Conservation (phyloP, 1,140 invertebrate genomes). For the Meloidogyne hapla region DNA sequence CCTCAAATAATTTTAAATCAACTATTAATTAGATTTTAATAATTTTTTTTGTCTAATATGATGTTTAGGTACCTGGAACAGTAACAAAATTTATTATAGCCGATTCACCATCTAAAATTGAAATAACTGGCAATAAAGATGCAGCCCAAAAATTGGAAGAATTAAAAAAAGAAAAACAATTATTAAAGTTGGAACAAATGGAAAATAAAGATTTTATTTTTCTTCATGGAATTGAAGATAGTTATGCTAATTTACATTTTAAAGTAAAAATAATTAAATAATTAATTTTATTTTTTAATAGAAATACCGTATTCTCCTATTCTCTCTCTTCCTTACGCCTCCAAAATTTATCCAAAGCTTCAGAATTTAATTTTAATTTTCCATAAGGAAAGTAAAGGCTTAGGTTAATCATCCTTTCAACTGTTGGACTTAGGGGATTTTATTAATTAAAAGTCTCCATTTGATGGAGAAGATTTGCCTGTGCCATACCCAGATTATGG, state of each 20-base stretch:
- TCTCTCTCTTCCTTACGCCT: no score
- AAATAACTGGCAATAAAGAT: neutral
- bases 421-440: no score
- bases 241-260: constrained; percentile 19
- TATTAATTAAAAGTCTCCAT: no score
- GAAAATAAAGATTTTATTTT: constrained; percentile 16
- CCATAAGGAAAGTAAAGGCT: no score
- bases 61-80: constrained; percentile 8
- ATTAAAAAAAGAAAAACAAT: neutral
- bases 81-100: constrained; percentile 10
- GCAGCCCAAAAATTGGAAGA: neutral
- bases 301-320: neutral
- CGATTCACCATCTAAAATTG: constrained; percentile 12
- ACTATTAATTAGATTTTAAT: no score
- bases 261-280: constrained; percentile 9
- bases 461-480: no score
- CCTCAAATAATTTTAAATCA: no score
- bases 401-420: no score
- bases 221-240: constrained; percentile 16
- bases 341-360: no score
- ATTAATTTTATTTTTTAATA: neutral
- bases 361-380: no score
- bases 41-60: neutral
- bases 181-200: constrained; percentile 6
- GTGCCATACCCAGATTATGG: no score